Base-by-base conservation (phyloP, 2,888 invertebrate species). In the Clivina fossor region DNA sequence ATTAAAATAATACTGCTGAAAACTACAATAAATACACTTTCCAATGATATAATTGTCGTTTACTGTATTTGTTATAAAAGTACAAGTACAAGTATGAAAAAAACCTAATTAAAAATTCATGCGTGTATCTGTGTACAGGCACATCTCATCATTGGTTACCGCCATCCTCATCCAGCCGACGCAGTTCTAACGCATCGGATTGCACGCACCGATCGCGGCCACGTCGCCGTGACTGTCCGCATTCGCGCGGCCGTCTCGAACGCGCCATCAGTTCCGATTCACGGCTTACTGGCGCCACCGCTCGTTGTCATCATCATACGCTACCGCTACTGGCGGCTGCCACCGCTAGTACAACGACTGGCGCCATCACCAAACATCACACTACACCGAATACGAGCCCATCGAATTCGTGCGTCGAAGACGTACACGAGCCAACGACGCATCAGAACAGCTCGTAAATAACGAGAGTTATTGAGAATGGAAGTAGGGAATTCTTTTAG, bases 161-260 rank as follows among this genome's bases (percentile, higher is more conserved):
- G 53, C 61, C 64, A 24, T 48, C 66, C 15, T 62, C 66, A 20
- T 58, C 64, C 7, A 63, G 62, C 32, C 64, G 75, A 28, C 64
- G 76, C 11, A 74, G 72, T 60, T 76, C 76, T 1, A 76, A 76
- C 60, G 71, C 75, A 2, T 75, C 75, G 1, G 76, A 75, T 48
- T 72, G 71, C 53, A 69, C 72, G 9, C 68, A 64, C 61, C 67
- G 65, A 33, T 60, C 68, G 1, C 64, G 72, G 9, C 57, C 68
- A 13, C 64, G 68, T 53, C 65, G 65, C 55, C 60, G 69, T 38
- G 73, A 73, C n/a, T 65, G 65, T 48, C 65, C 66, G 2, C 66
- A 67, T 58, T 50, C 61, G 4, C 63, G 69, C 20, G 71, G 71
- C 1, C 64, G 65, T 13, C 60, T 73, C 20, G 72, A 73, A 57